These are phyloP conservation scores for Yasuhikotakia modesta DNA, from an alignment of 2,797 vertebrate genomes.

Conservation along the genomic window DNA sequence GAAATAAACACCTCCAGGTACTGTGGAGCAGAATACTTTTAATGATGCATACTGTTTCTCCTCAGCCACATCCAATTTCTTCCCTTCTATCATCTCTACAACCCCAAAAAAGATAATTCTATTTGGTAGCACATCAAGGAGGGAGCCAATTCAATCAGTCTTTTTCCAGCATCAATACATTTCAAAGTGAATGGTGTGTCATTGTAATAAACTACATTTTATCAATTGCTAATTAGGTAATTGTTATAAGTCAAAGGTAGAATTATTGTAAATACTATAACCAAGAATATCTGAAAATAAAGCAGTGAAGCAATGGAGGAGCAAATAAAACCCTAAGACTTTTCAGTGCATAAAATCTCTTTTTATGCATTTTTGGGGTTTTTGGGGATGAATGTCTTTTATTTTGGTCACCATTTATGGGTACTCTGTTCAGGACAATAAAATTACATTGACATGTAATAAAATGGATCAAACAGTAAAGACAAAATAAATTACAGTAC, in stretches of 20 bases:
- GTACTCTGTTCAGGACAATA: constrained; percentile 31
- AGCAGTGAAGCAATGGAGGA: neutral
- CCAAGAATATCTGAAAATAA: neutral
- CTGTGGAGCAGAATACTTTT: constrained; percentile 78
- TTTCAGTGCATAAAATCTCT: constrained; percentile 16
- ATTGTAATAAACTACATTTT: constrained; percentile 27
- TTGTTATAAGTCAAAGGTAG: constrained; percentile 43
- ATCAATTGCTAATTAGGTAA: neutral
- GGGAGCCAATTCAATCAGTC: neutral
- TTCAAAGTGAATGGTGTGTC: neutral
- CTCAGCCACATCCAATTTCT: neutral
- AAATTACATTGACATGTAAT: constrained; percentile 43
- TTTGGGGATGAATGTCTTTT: constrained; percentile 45
- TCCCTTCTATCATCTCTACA: neutral
- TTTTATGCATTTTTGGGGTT: constrained; percentile 47
- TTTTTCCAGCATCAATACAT: constrained; percentile 36
- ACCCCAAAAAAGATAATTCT: constrained; percentile 48
- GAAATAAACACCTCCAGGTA: constrained; percentile 86
- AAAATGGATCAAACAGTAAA: constrained; percentile 33
- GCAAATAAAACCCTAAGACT: neutral
- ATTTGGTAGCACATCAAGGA: constrained; percentile 67
- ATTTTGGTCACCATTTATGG: constrained; percentile 75
- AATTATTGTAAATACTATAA: too few relatives aligned
- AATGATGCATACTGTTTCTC: constrained; percentile 67
- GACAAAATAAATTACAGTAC: constrained; percentile 56